Percentiles rank a stretch among this genome's conserved stretches.
These are phyloP conservation scores for Agrochola circellaris DNA, from an alignment of 2,888 invertebrate genomes.

Conservation along the genomic window DNA sequence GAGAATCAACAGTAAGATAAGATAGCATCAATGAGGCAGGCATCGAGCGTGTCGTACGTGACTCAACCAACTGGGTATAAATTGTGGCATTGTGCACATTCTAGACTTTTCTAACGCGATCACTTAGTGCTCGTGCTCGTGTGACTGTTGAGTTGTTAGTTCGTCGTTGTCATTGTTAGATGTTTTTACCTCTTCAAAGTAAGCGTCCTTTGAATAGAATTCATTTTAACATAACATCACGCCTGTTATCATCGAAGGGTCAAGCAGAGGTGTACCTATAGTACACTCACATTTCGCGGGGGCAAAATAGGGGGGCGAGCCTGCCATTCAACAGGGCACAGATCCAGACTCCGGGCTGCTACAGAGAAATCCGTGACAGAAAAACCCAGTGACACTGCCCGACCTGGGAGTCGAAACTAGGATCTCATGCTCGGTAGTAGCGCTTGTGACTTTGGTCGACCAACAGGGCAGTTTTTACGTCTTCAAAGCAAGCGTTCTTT, in stretches of 20 bases:
- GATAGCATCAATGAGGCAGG: slow-evolving; percentile 31
- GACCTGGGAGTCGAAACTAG: no score
- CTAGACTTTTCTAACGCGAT: slow-evolving; percentile 40
- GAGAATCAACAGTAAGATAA: slow-evolving; percentile 40
- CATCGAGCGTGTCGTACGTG: slow-evolving; percentile 4
- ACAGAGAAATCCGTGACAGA: no score
- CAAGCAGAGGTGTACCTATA: no score
- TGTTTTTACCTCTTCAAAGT: neutral
- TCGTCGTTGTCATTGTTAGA: slow-evolving; percentile 19
- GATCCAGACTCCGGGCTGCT: no score
- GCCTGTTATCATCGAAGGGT: no score
- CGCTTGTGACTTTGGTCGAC: no score
- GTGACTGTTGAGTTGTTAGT: slow-evolving; percentile 20
- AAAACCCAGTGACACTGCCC: no score
- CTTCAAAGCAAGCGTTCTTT: neutral
- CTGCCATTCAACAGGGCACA: no score
- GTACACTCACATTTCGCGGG: no score
- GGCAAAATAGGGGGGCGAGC: no score
- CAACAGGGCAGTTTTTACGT: neutral
- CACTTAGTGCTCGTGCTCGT: slow-evolving; percentile 32
- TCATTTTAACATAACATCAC: no score
- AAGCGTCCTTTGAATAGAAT: neutral
- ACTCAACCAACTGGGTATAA: slow-evolving; percentile 43
- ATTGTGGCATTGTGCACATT: slow-evolving; percentile 39
- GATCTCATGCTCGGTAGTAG: no score